Base-by-base conservation (phyloP, 2,888 invertebrate species). In the Sarcophaga caerulescens region DNA sequence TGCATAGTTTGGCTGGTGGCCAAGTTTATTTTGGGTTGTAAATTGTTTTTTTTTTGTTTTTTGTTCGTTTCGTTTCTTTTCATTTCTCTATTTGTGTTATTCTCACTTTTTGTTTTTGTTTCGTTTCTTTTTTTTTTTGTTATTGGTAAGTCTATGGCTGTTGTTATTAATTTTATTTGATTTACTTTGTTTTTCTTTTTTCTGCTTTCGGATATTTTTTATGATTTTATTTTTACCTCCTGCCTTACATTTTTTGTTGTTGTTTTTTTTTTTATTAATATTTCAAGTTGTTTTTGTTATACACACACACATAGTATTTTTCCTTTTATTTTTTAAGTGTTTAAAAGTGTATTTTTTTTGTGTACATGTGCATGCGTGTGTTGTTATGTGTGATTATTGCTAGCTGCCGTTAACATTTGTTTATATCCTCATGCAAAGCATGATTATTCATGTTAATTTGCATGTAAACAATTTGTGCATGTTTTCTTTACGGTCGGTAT, bases 21-120 rank as follows among this genome's bases (percentile, higher is more conserved):
- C 86, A 86, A 81, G 47, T 70, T 78, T 86, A 86, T 86, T 86
- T 85, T 84, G 83, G 81, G 81, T 84, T 84, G 81, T 84, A 77
- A 81, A 66, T 81, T 82, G 35, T 83, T 77, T 77, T 76, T 2
- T 66, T 35, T 66, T 35, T 74, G 35, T 63, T 73, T 73, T 81
- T 68, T 60, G 17, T 63, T 81, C 69, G 14, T 59, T 5, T 57
- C 14, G 4, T 57, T 57, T 57, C 17, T 57, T n/a, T 17, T 17
- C 57, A n/a, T 57, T 57, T 17, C n/a, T 60, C 60, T 21, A n/a
- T 60, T 60, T 21, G 17, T n/a, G 19, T 63, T 76, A 52, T 68
- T 62, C 4, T 66, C 23, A 45, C 71, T 65, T 12, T 19, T 79
- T 73, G 23, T 59, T 84, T 84, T 25, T 73, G 25, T 65, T 47